These are phyloP conservation scores for Chloroceryle aenea DNA, from an alignment of 2,113 vertebrate genomes.

Conservation along the genomic window DNA sequence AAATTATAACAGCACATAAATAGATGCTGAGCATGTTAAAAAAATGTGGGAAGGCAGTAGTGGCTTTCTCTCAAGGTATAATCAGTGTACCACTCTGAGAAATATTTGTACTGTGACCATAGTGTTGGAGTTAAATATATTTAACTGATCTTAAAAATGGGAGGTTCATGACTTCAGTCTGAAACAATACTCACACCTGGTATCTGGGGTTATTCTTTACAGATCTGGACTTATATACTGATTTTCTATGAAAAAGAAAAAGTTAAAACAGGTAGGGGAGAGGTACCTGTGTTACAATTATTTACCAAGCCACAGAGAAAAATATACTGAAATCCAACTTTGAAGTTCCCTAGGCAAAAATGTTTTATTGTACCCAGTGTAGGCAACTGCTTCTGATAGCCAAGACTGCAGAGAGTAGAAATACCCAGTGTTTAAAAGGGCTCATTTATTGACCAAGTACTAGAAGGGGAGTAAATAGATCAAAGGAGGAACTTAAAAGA, in stretches of 20 bases:
- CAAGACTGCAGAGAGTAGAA: neutral
- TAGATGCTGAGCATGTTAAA: neutral
- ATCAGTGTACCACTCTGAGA: neutral
- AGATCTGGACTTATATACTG: neutral
- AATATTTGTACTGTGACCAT: neutral
- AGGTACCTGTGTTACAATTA: neutral
- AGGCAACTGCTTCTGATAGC: neutral
- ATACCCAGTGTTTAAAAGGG: neutral
- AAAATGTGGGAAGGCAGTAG: neutral
- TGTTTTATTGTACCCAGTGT: neutral
- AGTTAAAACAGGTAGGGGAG: neutral
- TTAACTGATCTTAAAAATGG: neutral
- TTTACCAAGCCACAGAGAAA: neutral
- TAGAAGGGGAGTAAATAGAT: neutral
- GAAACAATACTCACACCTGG: neutral
- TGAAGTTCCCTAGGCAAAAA: neutral
- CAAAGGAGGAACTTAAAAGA: neutral
- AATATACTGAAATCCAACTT: neutral
- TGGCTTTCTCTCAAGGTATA: neutral
- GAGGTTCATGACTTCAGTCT: neutral
- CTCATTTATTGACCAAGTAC: neutral
- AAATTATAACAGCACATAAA: neutral
- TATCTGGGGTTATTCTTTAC: neutral
- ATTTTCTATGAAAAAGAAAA: neutral
- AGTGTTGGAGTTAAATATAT: neutral